These are phyloP conservation scores for Troides aeacus DNA, from an alignment of 2,888 invertebrate species.

Conservation along the genomic window DNA sequence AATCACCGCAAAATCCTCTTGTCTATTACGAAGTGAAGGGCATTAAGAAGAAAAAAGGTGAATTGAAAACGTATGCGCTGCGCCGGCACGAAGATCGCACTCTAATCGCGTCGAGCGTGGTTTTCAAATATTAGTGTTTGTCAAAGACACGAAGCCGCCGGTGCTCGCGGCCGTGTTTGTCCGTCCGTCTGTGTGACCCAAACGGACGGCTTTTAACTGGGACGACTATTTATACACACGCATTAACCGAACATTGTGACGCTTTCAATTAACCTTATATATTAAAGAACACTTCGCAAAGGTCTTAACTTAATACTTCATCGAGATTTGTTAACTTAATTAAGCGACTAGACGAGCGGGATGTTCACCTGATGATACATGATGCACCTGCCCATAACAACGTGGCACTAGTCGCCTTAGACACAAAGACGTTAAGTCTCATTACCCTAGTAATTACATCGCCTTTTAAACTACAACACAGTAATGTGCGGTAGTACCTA, in stretches of 20 bases:
- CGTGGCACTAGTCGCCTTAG: too few species aligned
- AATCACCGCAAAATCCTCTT: slow-evolving; percentile 6
- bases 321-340: neutral
- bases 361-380: too few species aligned
- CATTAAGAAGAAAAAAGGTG: slow-evolving; percentile 18
- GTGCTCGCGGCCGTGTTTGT: slow-evolving; percentile 35
- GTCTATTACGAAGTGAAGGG: slow-evolving; percentile 3
- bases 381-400: too few species aligned
- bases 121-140: slow-evolving; percentile 78
- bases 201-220: slow-evolving; percentile 46
- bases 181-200: slow-evolving; percentile 48
- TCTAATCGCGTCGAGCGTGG: slow-evolving; percentile 60
- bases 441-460: too few species aligned
- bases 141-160: slow-evolving; percentile 68
- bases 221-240: slow-evolving; percentile 34
- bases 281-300: neutral
- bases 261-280: neutral
- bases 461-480: too few species aligned
- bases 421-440: too few species aligned
- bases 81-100: slow-evolving; percentile 50
- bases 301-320: neutral
- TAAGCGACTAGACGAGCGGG: too few species aligned
- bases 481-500: too few species aligned
- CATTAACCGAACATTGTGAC: slow-evolving; percentile 16
- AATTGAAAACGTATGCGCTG: slow-evolving; percentile 31